Evolutionary conservation across 2,113 vertebrate genomes (phyloP).

Genomic region (Hucho hucho): DNA sequence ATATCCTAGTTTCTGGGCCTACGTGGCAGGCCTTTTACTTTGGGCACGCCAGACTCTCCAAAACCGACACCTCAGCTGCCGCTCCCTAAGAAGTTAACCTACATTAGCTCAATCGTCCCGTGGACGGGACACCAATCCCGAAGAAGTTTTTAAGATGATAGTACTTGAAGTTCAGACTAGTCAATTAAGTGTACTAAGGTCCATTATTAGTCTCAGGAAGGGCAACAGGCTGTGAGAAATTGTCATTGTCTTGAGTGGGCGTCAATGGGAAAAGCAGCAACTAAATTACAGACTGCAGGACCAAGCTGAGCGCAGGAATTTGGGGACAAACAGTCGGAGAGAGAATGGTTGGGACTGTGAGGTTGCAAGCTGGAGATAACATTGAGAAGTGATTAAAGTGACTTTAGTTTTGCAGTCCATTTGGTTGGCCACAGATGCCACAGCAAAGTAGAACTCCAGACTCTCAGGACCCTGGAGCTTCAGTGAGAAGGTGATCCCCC

Average conservation of each 20-base stretch:
- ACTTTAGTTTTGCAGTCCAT: not conserved
- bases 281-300: not conserved
- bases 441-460: not conserved
- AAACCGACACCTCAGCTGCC: too few species aligned
- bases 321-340: not conserved
- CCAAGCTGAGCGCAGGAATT: not conserved
- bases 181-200: too few species aligned
- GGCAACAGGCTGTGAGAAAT: not conserved
- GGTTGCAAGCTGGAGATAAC: not conserved
- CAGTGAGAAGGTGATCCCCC: not conserved
- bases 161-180: not conserved
- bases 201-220: not conserved
- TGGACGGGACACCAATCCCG: too few species aligned
- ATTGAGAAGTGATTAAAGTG: constrained; percentile 1
- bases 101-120: too few species aligned
- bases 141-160: not conserved
- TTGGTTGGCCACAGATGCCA: not conserved
- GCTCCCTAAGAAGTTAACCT: too few species aligned
- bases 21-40: too few species aligned
- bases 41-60: too few species aligned
- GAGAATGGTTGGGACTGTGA: not conserved
- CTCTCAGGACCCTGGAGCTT: not conserved
- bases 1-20: too few species aligned
- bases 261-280: not conserved
- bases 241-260: not conserved